Percentiles rank a stretch among this genome's conserved stretches.
Conservation (phyloP, 2,113 vertebrate species). For the Solenodon paradoxus region DNA sequence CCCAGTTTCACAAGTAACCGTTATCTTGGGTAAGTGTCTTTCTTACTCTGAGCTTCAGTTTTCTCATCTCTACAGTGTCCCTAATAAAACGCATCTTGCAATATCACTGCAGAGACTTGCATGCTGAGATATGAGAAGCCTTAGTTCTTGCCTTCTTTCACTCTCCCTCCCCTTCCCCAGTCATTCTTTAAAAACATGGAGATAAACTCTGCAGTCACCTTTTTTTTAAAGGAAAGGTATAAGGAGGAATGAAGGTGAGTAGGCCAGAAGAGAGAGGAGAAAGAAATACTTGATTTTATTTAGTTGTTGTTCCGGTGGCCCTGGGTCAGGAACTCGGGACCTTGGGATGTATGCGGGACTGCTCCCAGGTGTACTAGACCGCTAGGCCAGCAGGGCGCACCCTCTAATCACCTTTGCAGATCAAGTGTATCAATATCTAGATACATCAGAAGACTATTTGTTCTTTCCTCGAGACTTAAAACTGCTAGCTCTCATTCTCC, state of each 20-base stretch:
- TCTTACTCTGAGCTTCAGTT: not conserved
- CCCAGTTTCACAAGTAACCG: conserved; percentile 17
- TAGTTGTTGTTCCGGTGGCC: too few relatives aligned
- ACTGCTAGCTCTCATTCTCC: not conserved
- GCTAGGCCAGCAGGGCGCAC: too few relatives aligned
- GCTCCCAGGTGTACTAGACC: too few relatives aligned
- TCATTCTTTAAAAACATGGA: not conserved
- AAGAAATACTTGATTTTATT: too few relatives aligned
- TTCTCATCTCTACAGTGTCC: not conserved
- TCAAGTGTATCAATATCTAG: not conserved
- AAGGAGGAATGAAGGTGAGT: too few relatives aligned
- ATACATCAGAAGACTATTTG: not conserved
- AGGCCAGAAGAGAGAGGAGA: too few relatives aligned
- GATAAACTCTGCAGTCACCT: not conserved
- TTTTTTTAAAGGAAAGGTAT: too few relatives aligned
- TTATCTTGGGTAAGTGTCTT: not conserved
- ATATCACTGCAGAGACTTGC: not conserved
- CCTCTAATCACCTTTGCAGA: not conserved
- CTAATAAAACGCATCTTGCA: not conserved
- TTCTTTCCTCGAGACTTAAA: not conserved
- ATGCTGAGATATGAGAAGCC: not conserved
- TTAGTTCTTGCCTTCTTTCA: not conserved
- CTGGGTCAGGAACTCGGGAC: too few relatives aligned
- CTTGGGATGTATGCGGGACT: too few relatives aligned
- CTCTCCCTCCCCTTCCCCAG: not conserved